Base-by-base conservation (phyloP, 92 coral and sea anemone species). In the Zoanthus solanderi region DNA sequence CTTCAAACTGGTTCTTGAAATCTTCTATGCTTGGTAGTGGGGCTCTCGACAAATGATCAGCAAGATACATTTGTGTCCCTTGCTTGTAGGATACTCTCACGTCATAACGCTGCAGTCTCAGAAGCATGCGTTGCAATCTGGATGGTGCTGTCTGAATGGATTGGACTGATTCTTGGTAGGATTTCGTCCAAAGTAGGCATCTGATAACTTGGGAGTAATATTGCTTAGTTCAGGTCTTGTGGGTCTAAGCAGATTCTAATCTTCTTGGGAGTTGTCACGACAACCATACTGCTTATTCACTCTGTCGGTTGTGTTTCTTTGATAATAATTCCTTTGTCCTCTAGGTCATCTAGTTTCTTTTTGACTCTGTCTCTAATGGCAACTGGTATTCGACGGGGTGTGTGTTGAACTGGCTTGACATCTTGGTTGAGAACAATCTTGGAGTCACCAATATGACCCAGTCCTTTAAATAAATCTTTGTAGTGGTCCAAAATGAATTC, bases 201-300 rank as follows among this genome's bases (percentile, higher is more conserved):
- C 14, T 65, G 52, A 54, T 83, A 83, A 44, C 53, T 83, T 44
- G 78, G 76, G 4, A 78, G 71, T 50, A 65, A 42, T 23, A 83
- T 11, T 46, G 78, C 87, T 83, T 67, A 65, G 37, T 83, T 60
- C 9, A 83, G 87, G 46, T 83, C 77, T 32, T 29, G 28, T 5
- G 87, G 87, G 73, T 83, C 78, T 31, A 83, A 45, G 76, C 87
- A 83, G 75, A 83, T 83, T 66, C 87, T 83, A 44, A 67, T 83
- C 79, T 83, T 83, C 52, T 67, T 54, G 2, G 87, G 87, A 42
- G 71, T 83, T 23, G 56, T 37, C 44, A 83, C 87, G 63, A 56
- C 63, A 5, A 56, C 63, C 63, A 56, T 56, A 56, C 63, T 56
- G 63, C 63, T 16, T 56, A 61, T 61, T 2, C 69, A 15, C 69